Evolutionary conservation across 2,113 vertebrate genomes (phyloP).

Genomic region (Charadrius vociferus): DNA sequence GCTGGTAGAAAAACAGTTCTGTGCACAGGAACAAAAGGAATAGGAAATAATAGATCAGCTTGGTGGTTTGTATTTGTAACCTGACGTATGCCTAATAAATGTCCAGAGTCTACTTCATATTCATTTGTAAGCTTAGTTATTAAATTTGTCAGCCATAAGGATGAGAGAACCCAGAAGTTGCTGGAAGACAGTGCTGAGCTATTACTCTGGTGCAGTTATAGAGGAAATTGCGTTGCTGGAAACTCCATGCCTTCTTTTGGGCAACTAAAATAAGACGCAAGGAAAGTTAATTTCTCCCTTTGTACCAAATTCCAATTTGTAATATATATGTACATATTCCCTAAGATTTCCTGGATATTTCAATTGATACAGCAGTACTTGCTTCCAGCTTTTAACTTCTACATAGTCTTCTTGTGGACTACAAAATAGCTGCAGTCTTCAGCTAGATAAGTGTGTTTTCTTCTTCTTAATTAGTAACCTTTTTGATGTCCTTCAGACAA

Average conservation of each 20-base stretch:
- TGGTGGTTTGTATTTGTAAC: background rate
- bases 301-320: background rate
- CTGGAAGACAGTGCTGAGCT: background rate
- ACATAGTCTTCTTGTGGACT: background rate
- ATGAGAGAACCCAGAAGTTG: background rate
- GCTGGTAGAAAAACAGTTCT: background rate
- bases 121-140: background rate
- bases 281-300: background rate
- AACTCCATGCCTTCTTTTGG: background rate
- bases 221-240: background rate
- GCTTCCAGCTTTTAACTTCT: background rate
- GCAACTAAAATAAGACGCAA: background rate
- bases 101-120: background rate
- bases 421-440: background rate
- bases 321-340: background rate
- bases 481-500: background rate
- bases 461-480: background rate
- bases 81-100: background rate
- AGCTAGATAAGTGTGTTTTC: background rate
- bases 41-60: background rate
- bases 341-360: background rate
- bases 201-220: background rate
- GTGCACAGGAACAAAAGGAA: background rate
- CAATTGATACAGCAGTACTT: background rate
- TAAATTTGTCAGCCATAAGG: background rate